A percentile compares a stretch with the other conserved stretches of the same genome.
These are phyloP conservation scores for Tetheella fluctuosa DNA, from an alignment of 2,888 invertebrate species.

Conservation along the genomic window DNA sequence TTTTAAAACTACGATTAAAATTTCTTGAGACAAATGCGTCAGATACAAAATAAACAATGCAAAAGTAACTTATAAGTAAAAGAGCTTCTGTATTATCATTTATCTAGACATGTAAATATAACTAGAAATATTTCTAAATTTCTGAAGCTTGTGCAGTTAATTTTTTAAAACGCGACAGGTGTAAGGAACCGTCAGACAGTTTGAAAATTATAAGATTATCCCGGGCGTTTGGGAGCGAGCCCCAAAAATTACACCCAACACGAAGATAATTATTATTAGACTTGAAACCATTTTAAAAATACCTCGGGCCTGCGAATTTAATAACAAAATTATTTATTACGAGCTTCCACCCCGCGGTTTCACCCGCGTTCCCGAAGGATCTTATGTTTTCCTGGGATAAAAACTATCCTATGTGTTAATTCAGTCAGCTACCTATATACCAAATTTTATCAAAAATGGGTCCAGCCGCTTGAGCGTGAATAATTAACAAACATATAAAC, in stretches of 20 bases:
- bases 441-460: too few species aligned
- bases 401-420: too few species aligned
- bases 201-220: slow-evolving; percentile 53
- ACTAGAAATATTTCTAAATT: slow-evolving; percentile 23
- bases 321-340: too few species aligned
- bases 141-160: slow-evolving; percentile 37
- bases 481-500: too few species aligned
- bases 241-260: slow-evolving; percentile 6
- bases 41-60: not conserved
- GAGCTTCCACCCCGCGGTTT: too few species aligned
- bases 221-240: slow-evolving; percentile 9
- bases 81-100: not conserved
- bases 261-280: slow-evolving; percentile 19
- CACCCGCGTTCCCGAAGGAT: too few species aligned
- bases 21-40: too few species aligned
- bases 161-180: slow-evolving; percentile 43
- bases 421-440: too few species aligned
- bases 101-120: not conserved
- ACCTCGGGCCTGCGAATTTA: not conserved
- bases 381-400: too few species aligned
- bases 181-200: slow-evolving; percentile 40
- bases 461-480: too few species aligned
- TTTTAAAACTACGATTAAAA: too few species aligned
- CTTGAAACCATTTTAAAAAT: slow-evolving; percentile 17
- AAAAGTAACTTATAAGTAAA: not conserved